Evolutionary conservation across 2,888 invertebrate species (phyloP), one percentile per base, ranked within the genome.

Genomic region (Boloria euphrosyne): DNA sequence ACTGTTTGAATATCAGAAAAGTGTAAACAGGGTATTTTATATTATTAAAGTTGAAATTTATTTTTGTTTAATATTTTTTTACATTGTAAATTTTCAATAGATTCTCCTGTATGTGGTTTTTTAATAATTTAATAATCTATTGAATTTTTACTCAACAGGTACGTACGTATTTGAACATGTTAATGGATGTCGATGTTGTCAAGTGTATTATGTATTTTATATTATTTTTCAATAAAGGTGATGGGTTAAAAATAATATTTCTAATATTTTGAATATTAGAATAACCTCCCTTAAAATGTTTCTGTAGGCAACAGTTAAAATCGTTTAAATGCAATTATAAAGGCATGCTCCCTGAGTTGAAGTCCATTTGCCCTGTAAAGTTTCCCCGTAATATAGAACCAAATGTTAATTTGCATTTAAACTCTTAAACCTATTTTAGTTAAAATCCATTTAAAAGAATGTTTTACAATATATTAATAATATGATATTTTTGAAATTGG

Each of bases 141-240:
- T 71, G 71, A 69, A 55, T 47, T 44, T 69, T 71, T 61, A 67
- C 63, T 52, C 13, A 17, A 38, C 65, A 58, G 69, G 69, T 69
- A 66, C 54, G 67, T 67, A 68, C 68, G 67, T 67, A 68, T 68
- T 60, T 62, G 18, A 50, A 59, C 38, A 54, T 17, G 61, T 44
- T 43, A 58, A 67, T 69, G 67, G 62, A 67, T 66, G 61, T 71
- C 44, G 60, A 69, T 67, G 69, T 71, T 65, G 71, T 71, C 55
- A 67, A 63, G 59, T 65, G 65, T 58, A 44, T 44, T 53, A 46
- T 58, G 14, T 70, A 55, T 58, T 38, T 65, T 16, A 14, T 66
- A 38, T 46, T 62, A 47, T 53, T n/a, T 16, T 27, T 53, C 49
- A 49, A 31, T 44, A 44, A 62, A 62, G 62, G 65, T 65, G 31